Evolutionary conservation across 2,888 invertebrate genomes (phyloP).

Genomic region (Julus scanicus): DNA sequence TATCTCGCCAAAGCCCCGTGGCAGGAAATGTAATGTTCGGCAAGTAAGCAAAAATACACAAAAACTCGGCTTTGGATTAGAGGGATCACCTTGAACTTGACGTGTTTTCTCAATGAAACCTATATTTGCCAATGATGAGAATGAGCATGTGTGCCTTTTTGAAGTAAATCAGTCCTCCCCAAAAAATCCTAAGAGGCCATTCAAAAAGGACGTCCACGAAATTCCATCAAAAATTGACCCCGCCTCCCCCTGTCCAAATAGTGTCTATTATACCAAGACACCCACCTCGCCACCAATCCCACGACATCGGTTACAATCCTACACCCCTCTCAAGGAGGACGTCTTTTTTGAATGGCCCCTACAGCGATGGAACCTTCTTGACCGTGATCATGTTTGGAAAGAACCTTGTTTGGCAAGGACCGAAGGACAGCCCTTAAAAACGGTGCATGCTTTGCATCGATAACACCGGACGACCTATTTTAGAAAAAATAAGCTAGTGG

Average conservation of each 20-base stretch:
- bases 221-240: no score
- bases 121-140: background rate
- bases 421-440: background rate
- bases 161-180: background rate
- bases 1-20: background rate
- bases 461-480: background rate
- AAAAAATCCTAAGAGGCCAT: background rate
- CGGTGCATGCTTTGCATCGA: slow-evolving; percentile 12
- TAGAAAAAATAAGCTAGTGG: background rate
- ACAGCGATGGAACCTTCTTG: background rate
- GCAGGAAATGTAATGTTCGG: background rate
- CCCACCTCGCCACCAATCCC: no score
- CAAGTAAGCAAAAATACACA: slow-evolving; percentile 1
- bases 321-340: no score
- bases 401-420: background rate
- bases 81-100: background rate
- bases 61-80: background rate
- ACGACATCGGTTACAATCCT: no score
- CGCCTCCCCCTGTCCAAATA: no score
- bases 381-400: slow-evolving; percentile 10
- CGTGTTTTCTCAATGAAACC: background rate
- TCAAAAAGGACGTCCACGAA: no score
- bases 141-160: background rate
- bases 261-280: no score
- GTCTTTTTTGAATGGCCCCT: background rate